These are phyloP conservation scores for Holothuria glaberrima DNA, from an alignment of 35 echinoderm and acorn worm genomes.

Conservation along the genomic window DNA sequence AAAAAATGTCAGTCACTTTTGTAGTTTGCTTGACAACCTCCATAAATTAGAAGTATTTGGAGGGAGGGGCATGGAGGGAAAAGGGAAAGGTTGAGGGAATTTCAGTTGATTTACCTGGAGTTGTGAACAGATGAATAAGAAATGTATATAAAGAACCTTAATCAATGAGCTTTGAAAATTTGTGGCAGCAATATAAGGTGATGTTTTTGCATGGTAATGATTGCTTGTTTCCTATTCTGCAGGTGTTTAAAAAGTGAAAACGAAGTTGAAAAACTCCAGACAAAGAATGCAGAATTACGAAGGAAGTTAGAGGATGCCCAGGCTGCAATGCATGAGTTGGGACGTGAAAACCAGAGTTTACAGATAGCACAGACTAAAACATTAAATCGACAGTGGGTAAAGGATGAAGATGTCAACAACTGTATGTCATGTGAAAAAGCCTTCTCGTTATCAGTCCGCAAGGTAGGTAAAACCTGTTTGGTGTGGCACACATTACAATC, in stretches of 20 bases:
- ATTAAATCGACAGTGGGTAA: conserved; percentile 78
- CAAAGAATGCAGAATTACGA: conserved; percentile 70
- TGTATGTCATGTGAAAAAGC: conserved; percentile 87
- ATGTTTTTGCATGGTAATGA: too few species aligned
- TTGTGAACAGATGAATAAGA: too few species aligned
- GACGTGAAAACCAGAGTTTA: conserved; percentile 93
- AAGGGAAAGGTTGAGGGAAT: too few species aligned
- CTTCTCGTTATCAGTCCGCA: conserved; percentile 84
- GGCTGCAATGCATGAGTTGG: conserved; percentile 97
- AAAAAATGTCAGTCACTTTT: too few species aligned
- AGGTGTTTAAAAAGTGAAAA: conserved; percentile 93
- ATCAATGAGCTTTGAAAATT: too few species aligned
- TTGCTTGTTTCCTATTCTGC: not conserved
- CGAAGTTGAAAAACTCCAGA: conserved; percentile 85
- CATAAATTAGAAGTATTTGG: too few species aligned
- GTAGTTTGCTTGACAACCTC: too few species aligned
- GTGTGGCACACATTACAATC: too few species aligned
- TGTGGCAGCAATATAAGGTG: too few species aligned
- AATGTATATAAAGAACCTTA: too few species aligned
- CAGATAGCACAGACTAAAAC: conserved; percentile 86
- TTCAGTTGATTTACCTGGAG: too few species aligned
- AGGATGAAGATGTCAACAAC: conserved; percentile 82
- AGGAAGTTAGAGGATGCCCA: conserved; percentile 89
- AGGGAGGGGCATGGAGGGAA: too few species aligned
- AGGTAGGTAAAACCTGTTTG: conserved; percentile 56